Base-by-base conservation (phyloP, 53 echinoderm and acorn worm species). In the Actinopyga echinites region DNA sequence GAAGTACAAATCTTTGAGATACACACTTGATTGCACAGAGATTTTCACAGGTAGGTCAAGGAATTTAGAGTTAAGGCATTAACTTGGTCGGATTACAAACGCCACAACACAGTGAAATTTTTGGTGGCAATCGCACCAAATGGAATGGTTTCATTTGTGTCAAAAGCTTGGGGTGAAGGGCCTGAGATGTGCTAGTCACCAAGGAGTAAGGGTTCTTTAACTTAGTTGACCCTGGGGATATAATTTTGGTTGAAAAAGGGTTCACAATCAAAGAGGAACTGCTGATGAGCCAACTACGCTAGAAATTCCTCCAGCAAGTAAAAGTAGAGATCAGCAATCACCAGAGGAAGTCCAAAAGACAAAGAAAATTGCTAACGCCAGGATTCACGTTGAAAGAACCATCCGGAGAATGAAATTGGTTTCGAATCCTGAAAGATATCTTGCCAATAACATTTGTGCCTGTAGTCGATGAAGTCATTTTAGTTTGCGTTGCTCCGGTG, bases 1-100 rank as follows among this genome's bases (percentile, higher is more conserved):
- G 17, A 55, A 59, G 37, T 87, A 65, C 53, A 49, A 57, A 58
- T 0, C 69, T 61, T 35, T 88, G 0, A 13, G 88, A 17, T 85
- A 75, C 64, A 93, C 71, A 1, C 29, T 90, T 4, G 90, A 90
- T 56, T 93, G 86, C 26, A 90, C 90, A 6, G 90, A 90, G 31
- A 24, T 89, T 25, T 89, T 15, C 7, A 15, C 17, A 15, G 49
- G 17, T 15, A 17, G 17, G 49, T 17, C 49, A 15, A 2, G 15
- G 1, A 0, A 13, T 2, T 6, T 13, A 13, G 15, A 49, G 17
- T 10, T 49, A 49, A 49, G 17, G 15, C 49, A 5, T 3, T 17
- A 49, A 49, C 13, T 15, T 15, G 2, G 49, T 49, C 49, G 3
- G 49, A 49, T 49, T 15, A 17, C 17, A 49, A 49, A 2, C 13